Percentiles rank a stretch among this genome's conserved stretches.
These are phyloP conservation scores for Phallusia fumigata DNA, from an alignment of 23 tunicate species.

Conservation along the genomic window DNA sequence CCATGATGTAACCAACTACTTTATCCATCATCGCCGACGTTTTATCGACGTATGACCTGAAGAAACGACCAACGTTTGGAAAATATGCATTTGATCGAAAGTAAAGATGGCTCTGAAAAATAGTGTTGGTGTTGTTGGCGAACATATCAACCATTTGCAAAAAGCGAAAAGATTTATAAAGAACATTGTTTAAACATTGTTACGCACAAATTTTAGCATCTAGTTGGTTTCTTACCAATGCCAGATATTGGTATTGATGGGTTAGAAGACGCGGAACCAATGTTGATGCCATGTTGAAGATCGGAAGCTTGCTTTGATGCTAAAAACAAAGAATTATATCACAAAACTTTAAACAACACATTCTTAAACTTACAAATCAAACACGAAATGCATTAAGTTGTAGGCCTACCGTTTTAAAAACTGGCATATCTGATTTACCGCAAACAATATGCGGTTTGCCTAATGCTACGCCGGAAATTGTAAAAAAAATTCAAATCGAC, in stretches of 20 bases:
- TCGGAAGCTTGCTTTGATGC: conserved; percentile 1
- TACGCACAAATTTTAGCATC: neutral
- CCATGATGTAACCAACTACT: conserved; percentile 42
- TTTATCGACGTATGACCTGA: conserved; percentile 39
- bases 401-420: no score
- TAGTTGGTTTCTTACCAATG: conserved; percentile 24
- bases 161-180: no score
- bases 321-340: neutral
- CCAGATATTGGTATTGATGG: conserved; percentile 40
- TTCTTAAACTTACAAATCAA: no score
- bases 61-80: conserved; percentile 73
- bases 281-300: conserved; percentile 21
- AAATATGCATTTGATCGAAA: conserved; percentile 15
- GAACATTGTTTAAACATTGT: no score
- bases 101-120: conserved; percentile 53
- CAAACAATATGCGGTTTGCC: no score
- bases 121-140: neutral
- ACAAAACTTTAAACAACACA: no score
- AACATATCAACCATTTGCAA: no score
- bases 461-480: no score
- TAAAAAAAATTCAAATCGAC: no score
- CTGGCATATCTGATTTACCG: no score
- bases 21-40: conserved; percentile 29
- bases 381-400: no score
- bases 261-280: conserved; percentile 22